Percentiles rank a stretch among this genome's conserved stretches.
phyloP scores from a whole-genome alignment of 1,140 invertebrate genomes.

The Drosophila ficusphila region DNA sequence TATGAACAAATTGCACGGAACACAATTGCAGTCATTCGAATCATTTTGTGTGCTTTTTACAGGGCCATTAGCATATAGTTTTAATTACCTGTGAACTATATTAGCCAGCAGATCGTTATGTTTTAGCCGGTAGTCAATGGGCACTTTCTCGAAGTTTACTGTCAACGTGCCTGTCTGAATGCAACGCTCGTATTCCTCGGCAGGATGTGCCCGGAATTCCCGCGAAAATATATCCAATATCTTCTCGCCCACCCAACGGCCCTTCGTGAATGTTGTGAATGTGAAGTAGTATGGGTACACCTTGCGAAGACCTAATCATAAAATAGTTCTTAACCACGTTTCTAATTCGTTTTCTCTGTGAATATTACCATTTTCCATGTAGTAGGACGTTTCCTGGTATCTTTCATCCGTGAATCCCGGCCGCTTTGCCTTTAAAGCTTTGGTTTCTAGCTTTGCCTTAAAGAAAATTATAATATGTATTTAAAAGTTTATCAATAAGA shows the following conservation, averaged over 20 bases:
- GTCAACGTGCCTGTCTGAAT: constrained; percentile 95
- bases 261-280: constrained; percentile 98
- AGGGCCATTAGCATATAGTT: background rate
- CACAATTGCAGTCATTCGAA: constrained; percentile 27
- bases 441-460: constrained; percentile 96
- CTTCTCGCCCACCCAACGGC: constrained; percentile 97
- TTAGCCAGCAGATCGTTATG: constrained; percentile 98
- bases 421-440: constrained; percentile 95
- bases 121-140: constrained; percentile 95
- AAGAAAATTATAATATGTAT: background rate
- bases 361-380: constrained; percentile 98
- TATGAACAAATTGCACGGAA: constrained; percentile 22
- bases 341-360: too few relatives aligned
- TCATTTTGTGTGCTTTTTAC: background rate
- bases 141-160: constrained; percentile 97
- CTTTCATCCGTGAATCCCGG: constrained; percentile 96
- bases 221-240: constrained; percentile 96
- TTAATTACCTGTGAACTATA: constrained; percentile 94
- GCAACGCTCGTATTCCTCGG: constrained; percentile 95
- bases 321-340: background rate
- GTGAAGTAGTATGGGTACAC: constrained; percentile 99
- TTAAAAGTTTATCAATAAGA: too few relatives aligned
- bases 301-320: constrained; percentile 94
- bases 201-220: constrained; percentile 97
- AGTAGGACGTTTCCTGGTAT: constrained; percentile 98